Evolutionary conservation across 2,888 invertebrate genomes (phyloP).

Genomic region (Sussaba pulchella): DNA sequence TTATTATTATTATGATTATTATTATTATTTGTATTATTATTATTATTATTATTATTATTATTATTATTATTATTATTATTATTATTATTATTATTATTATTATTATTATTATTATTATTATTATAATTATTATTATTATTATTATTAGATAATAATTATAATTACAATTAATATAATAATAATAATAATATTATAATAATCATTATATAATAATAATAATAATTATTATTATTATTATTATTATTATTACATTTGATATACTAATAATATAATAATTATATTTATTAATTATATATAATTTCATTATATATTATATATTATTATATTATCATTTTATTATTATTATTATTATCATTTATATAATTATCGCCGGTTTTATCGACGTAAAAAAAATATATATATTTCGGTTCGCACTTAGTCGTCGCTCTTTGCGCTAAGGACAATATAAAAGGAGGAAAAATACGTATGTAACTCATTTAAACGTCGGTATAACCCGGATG

Average conservation of each 20-base stretch:
- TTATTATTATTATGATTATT: too few relatives aligned
- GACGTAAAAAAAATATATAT: too few relatives aligned
- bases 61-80: too few relatives aligned
- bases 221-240: neutral
- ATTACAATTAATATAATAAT: neutral
- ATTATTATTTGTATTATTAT: too few relatives aligned
- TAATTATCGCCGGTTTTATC: neutral
- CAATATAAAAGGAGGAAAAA: neutral
- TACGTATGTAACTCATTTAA: neutral
- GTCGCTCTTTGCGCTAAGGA: neutral
- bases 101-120: neutral
- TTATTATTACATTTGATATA: too few relatives aligned
- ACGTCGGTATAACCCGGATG: constrained; percentile 5
- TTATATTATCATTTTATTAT: neutral
- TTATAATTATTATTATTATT: neutral
- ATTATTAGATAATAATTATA: neutral
- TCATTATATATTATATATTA: neutral
- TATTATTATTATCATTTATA: neutral
- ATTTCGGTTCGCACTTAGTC: neutral
- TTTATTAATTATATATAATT: constrained; percentile 4
- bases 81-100: neutral
- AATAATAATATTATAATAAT: neutral
- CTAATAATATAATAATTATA: neutral
- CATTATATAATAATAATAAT: neutral
- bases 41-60: too few relatives aligned